Percentiles rank a stretch among this genome's conserved stretches.
These are phyloP conservation scores for Monopterus albus DNA, from an alignment of 2,113 vertebrate species.

Conservation along the genomic window DNA sequence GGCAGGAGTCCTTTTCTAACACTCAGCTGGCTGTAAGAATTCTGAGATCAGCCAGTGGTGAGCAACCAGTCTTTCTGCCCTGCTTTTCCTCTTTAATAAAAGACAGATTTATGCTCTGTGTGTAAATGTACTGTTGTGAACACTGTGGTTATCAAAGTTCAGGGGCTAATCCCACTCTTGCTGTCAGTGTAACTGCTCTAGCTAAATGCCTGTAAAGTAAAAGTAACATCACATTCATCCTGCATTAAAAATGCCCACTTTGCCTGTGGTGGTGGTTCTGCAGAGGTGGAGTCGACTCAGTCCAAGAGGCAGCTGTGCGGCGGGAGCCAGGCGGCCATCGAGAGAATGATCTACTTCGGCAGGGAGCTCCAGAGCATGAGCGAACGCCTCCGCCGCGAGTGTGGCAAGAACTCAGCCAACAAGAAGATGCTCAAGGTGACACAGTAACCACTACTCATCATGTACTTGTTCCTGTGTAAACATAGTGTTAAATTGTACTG, in stretches of 20 bases:
- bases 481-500: no score
- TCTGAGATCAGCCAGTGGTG: no score
- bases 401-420: slow-evolving; percentile 95
- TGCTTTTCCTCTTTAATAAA: background rate
- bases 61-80: no score
- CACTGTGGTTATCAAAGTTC: background rate
- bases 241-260: background rate
- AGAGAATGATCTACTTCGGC: slow-evolving; percentile 99
- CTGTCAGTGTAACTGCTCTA: background rate
- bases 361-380: slow-evolving; percentile 98
- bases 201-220: background rate
- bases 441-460: background rate
- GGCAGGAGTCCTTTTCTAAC: no score
- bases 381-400: slow-evolving; percentile 95
- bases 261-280: background rate
- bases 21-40: no score
- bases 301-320: slow-evolving; percentile 94
- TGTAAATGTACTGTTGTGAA: no score
- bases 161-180: background rate
- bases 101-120: no score
- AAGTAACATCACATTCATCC: background rate
- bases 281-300: slow-evolving; percentile 95
- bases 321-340: slow-evolving; percentile 96
- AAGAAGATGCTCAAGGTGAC: slow-evolving; percentile 98
- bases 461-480: no score